Percentiles rank a stretch among this genome's conserved stretches.
These are phyloP conservation scores for Eudorcas thomsonii DNA, from an alignment of 2,113 vertebrate species.

Conservation along the genomic window DNA sequence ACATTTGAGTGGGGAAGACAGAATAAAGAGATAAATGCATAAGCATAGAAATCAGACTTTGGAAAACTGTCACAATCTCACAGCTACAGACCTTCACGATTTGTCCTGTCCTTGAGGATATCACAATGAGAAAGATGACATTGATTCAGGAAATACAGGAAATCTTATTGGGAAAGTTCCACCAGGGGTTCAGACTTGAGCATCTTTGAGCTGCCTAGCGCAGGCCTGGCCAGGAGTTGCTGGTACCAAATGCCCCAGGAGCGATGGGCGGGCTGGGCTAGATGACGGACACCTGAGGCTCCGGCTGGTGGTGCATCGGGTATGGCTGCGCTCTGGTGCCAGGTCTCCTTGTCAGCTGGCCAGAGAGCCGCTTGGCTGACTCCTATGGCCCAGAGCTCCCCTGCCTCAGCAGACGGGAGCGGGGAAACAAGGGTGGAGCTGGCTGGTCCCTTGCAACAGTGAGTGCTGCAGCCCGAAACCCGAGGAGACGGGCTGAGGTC, in stretches of 20 bases:
- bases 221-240: background rate
- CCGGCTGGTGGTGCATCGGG: background rate
- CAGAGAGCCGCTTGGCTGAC: background rate
- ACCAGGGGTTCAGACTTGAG: background rate
- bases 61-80: background rate
- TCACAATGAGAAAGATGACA: background rate
- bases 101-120: background rate
- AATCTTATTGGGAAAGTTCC: background rate
- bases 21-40: background rate
- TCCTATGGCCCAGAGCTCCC: background rate
- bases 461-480: conserved; percentile 1
- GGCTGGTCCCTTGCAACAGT: background rate
- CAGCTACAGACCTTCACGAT: background rate
- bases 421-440: background rate
- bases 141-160: background rate
- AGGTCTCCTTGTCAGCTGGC: background rate
- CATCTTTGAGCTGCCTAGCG: background rate
- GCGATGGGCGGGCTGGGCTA: background rate
- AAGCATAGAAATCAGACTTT: background rate
- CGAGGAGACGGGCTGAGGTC: conserved; percentile 1
- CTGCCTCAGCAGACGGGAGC: background rate
- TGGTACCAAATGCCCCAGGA: background rate
- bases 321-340: background rate
- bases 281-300: background rate
- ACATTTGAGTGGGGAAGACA: background rate